Conservation (phyloP, 2,888 invertebrate species). For the Cantharis nigra region DNA sequence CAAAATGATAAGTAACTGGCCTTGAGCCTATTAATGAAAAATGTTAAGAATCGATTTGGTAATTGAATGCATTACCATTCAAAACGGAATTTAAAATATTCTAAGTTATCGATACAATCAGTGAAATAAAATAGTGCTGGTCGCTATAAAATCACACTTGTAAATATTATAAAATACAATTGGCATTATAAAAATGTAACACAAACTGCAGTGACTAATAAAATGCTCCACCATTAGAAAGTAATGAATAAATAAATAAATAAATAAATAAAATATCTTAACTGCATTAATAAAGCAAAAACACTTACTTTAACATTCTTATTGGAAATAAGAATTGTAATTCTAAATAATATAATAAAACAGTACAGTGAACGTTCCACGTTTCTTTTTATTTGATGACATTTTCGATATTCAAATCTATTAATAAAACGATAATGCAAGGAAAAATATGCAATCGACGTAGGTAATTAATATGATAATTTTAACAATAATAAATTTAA, state of each 20-base stretch:
- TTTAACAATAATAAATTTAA: not conserved
- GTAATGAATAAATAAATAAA: not conserved
- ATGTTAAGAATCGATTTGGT: not conserved
- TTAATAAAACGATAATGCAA: not conserved
- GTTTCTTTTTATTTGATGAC: not conserved
- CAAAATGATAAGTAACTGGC: not conserved
- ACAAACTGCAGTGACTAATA: not conserved
- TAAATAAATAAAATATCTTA: not conserved
- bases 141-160: too few relatives aligned
- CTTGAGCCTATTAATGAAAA: not conserved
- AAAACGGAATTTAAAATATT: not conserved
- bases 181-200: not conserved
- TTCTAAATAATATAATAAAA: not conserved
- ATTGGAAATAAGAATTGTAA: not conserved
- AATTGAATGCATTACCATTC: not conserved
- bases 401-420: not conserved
- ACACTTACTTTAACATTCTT: not conserved
- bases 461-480: not conserved
- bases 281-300: not conserved
- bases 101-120: not conserved
- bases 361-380: not conserved
- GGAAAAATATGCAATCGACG: not conserved
- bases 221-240: not conserved
- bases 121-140: not conserved
- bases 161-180: not conserved